Evolutionary conservation across 1,140 invertebrate genomes (phyloP), one percentile per base, ranked within the genome.

Genomic region (Pogonus chalceus): DNA sequence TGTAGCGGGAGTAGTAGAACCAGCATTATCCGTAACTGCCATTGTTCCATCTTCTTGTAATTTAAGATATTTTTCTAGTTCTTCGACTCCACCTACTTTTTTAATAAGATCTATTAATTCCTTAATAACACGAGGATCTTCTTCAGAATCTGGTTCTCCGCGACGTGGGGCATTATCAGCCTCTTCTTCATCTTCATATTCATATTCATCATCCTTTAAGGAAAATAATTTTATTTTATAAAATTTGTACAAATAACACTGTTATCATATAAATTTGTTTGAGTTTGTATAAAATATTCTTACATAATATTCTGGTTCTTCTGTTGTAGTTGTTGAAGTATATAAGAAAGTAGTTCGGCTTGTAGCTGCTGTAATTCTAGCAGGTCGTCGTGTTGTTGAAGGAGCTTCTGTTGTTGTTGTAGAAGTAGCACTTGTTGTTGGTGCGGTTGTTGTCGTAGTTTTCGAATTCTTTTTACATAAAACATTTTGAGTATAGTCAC

Each of bases 401-500:
- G 76, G 75, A 3, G 75, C 66, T 23, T 64, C 68, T 20, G 73
- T 71, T 9, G 76, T 75, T 20, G 72, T 72, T 20, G 67, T 58
- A 18, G 63, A 62, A 0, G 70, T 53, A 3, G 71, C 63, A 50
- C 70, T 71, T 0, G 76, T 73, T 49, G 72, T 69, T 21, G 73
- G 65, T 0, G 72, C 69, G 24, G 77, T 76, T 0, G 76, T 76
- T 10, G 78, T 76, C 2, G 73, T 64, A 12, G 72, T 65, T 2
- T 72, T 63, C 26, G 69, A 66, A 61, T 79, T 80, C 62, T 75
- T 73, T 61, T 75, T 79, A 67, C 92, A 95, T 16, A 85, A 73
- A 0, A 94, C 91, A 65, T 94, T 93, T 50, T 89, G 77, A 0
- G 88, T 81, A 66, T 93, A 94, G 65, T 96, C 91, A 65, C 92